Evolutionary conservation across 2,797 vertebrate genomes (phyloP), one percentile per base, ranked within the genome.

Genomic region (Aythya fuligula): DNA sequence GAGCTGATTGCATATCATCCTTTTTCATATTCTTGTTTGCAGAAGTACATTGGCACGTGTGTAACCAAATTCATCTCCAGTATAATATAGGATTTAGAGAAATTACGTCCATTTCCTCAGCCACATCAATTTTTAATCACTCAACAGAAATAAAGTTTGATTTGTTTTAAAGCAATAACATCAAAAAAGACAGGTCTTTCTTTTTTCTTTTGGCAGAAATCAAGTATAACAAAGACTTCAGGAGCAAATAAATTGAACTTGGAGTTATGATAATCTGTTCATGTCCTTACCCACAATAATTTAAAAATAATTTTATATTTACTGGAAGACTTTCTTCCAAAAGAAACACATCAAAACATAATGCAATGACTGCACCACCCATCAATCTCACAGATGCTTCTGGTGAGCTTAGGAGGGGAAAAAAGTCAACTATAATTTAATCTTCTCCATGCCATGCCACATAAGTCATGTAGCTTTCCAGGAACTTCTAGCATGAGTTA

Each of bases 341-440:
- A 74, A 92, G 70, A 96, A 95, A 92, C 80, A 81, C 72, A 53
- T 79, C 78, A 88, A 78, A 83, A 84, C 3, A 5, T 91, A 93
- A 93, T 73, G 70, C 39, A 56, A 85, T 93, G 78, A 89, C 64
- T 90, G 64, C 24, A 90, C 69, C 36, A 49, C 74, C 75, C 76
- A 91, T 84, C 72, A 91, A 66, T 93, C 84, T 94, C 45, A 19
- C 58, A 87, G 56, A 91, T 74, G 70, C 77, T 94, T 92, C 53
- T 93, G 85, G 64, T 66, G 75, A 85, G 88, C 69, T 94, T 47
- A 36, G 43, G 89, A 83, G 87, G 22, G 25, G 66, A 90, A 89
- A 27, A 93, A 91, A 93, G 87, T 94, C 87, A 92, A 72, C 94
- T 89, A 87, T 88, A 94, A 95, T 84, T 96, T 94, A 88, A 95